These are phyloP conservation scores for Eupeodes corollae DNA, from an alignment of 1,140 invertebrate species.

Conservation along the genomic window DNA sequence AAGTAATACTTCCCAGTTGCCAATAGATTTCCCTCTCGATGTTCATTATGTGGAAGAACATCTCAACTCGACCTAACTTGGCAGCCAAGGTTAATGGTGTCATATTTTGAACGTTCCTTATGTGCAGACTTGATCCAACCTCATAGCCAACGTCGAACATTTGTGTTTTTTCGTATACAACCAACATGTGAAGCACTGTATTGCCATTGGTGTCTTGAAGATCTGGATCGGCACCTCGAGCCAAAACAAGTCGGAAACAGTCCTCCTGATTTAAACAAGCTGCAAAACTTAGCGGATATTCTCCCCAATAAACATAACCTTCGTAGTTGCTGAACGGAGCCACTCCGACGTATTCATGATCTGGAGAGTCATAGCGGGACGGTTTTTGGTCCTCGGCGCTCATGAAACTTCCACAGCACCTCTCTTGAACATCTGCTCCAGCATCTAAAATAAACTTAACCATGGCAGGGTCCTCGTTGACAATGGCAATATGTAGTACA, in stretches of 20 bases:
- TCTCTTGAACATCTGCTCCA: slow-evolving; percentile 79
- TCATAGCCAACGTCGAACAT: slow-evolving; percentile 94
- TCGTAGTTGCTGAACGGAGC: slow-evolving; percentile 81
- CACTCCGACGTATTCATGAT: slow-evolving; percentile 88
- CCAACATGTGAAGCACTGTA: slow-evolving; percentile 90
- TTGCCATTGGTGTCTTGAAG: slow-evolving; percentile 96
- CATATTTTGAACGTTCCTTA: slow-evolving; percentile 77
- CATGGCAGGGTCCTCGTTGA: slow-evolving; percentile 96
- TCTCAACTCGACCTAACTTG: slow-evolving; percentile 82
- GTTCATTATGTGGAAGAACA: slow-evolving; percentile 93
- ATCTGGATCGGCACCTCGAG: slow-evolving; percentile 89
- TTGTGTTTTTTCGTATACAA: slow-evolving; percentile 86
- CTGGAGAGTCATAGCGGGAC: slow-evolving; percentile 70
- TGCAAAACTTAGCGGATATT: slow-evolving; percentile 92
- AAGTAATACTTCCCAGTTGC: slow-evolving; percentile 92
- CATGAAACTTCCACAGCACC: slow-evolving; percentile 94
- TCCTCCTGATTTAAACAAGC: slow-evolving; percentile 95
- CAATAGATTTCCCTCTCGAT: slow-evolving; percentile 92
- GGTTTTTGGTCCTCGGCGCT: slow-evolving; percentile 94
- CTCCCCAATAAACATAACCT: slow-evolving; percentile 97
- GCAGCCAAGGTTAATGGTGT: slow-evolving; percentile 90
- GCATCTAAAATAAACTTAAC: slow-evolving; percentile 90
- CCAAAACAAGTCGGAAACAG: slow-evolving; percentile 86
- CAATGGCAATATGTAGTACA: slow-evolving; percentile 92
- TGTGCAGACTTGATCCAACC: slow-evolving; percentile 71